Evolutionary conservation across 1,140 invertebrate genomes (phyloP), one percentile per base, ranked within the genome.

Genomic region (Drosophila tropicalis): DNA sequence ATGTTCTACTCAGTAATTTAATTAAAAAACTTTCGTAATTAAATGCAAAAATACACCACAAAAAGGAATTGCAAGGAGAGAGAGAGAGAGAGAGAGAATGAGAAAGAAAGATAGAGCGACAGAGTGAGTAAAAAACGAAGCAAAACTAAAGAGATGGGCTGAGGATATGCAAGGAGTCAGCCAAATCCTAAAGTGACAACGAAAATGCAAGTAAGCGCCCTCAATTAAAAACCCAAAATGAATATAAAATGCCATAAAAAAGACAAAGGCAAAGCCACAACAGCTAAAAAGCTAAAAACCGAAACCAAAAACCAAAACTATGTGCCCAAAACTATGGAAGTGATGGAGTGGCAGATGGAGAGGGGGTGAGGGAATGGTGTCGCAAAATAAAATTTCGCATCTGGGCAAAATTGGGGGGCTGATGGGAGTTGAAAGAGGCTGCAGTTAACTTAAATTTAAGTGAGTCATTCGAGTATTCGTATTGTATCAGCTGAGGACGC

Each of bases 21-120:
- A 89, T 89, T 89, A 90, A 90, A 87, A 89, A 89, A 89, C 69
- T 90, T 89, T 89, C 64, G 84, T 83, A 89, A 89, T 89, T 84
- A 90, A 87, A 89, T 78, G 81, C 77, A 75, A 90, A 89, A 84
- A 67, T 68, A 72, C 74, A 66, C 22, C 44, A 74, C 63, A 84
- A 74, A 67, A 71, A 74, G 58, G 67, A 69, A 72, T 54, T 25
- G 62, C 80, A 62, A 64, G n/a, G n/a, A n/a, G 29, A 29, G 29
- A 74, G 32, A 58, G 71, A 60, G 56, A 41, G 70, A 57, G 69
- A 19, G 57, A 70, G 19, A 17, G 34, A 36, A 25, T 25, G n/a
- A 6, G 13, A 41, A 10, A 51, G 19, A 44, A 13, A 22, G 40
- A 15, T 25, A 44, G 40, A 34, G 19, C 29, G 58, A 67, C 17